Evolutionary conservation across 2,797 vertebrate species (phyloP).

Genomic region (Enteromius radiatus): DNA sequence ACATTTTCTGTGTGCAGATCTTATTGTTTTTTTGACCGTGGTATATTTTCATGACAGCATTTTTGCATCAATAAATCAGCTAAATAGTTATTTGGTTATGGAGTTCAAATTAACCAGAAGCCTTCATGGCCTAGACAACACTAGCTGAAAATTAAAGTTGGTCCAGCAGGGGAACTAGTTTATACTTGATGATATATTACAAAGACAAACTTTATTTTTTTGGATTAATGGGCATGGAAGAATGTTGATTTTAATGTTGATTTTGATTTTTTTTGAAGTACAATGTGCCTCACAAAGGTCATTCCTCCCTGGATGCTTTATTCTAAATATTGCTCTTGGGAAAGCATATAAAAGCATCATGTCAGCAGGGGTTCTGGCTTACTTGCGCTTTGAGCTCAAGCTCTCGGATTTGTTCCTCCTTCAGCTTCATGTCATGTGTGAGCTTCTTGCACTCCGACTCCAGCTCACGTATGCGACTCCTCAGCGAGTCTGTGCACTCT

Average conservation of each 20-base stretch:
- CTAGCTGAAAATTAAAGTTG: not conserved
- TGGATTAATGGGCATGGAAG: not conserved
- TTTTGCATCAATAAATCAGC: not conserved
- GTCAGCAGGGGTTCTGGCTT: conserved; percentile 46
- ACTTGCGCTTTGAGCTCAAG: conserved; percentile 96
- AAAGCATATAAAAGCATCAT: not conserved
- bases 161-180: not conserved
- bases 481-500: conserved; percentile 91
- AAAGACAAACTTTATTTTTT: not conserved
- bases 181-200: not conserved
- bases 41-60: not conserved
- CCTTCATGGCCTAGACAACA: not conserved
- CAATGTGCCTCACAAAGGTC: not conserved
- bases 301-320: not conserved
- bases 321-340: not conserved
- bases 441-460: conserved; percentile 97
- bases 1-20: no score
- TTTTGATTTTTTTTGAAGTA: not conserved
- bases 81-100: not conserved
- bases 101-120: not conserved
- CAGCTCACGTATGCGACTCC: conserved; percentile 90
- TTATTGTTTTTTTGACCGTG: no score
- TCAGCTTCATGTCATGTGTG: conserved; percentile 91
- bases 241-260: not conserved
- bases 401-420: conserved; percentile 94